phyloP scores from a whole-genome alignment of 2,888 invertebrate genomes.

The Phanerotoma sp. region DNA sequence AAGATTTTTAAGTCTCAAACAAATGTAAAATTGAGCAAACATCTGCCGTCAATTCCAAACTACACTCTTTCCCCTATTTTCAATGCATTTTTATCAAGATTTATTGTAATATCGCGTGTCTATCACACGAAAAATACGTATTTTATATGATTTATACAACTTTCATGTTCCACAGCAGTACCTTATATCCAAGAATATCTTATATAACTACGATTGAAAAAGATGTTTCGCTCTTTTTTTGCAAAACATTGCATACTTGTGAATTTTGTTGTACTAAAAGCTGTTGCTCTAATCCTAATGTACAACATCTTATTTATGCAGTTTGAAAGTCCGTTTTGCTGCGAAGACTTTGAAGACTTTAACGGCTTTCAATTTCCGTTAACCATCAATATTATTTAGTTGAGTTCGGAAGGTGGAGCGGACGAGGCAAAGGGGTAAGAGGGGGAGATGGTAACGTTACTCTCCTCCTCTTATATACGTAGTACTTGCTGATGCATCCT shows the following conservation, averaged over 20 bases:
- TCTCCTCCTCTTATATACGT: slow-evolving; percentile 12
- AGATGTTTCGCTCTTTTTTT: not conserved
- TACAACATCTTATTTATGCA: slow-evolving; percentile 55
- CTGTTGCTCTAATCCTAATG: slow-evolving; percentile 52
- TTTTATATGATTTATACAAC: no score
- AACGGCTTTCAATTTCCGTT: slow-evolving; percentile 58
- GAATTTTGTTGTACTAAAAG: slow-evolving; percentile 20
- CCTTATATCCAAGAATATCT: no score
- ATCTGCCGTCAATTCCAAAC: no score
- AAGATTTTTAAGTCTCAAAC: no score
- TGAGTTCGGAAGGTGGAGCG: slow-evolving; percentile 56
- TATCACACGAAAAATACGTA: no score
- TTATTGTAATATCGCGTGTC: no score
- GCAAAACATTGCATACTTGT: not conserved
- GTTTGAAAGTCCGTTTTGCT: slow-evolving; percentile 43
- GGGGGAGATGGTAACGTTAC: no score
- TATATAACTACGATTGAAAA: not conserved
- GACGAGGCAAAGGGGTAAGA: no score
- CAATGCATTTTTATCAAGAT: no score
- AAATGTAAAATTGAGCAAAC: no score
- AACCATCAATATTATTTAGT: slow-evolving; percentile 58
- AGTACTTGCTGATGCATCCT: slow-evolving; percentile 4
- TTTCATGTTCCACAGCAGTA: no score
- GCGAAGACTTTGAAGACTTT: slow-evolving; percentile 52
- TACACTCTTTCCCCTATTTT: no score